Evolutionary conservation across 2,113 vertebrate species (phyloP), one percentile per base, ranked within the genome.

Genomic region (Boleophthalmus pectinirostris): DNA sequence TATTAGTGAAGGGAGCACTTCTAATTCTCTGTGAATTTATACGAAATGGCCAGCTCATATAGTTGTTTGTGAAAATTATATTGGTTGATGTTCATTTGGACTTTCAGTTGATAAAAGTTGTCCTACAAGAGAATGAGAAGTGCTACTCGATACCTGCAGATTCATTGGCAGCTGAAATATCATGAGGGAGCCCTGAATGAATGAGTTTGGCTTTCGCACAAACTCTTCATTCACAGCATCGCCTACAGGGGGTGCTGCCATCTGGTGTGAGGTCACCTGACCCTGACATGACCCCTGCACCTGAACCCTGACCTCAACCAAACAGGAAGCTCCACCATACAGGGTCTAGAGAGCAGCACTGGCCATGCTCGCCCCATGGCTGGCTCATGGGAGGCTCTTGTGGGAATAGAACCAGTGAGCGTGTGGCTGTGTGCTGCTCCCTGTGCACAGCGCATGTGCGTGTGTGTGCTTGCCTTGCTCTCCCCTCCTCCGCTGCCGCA

Each of bases 401-500:
- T 24, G 51, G 20, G 51, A 54, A 54, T 20, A 54, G 51, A 54
- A 54, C 51, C 20, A 20, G 56, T 25, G 23, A 25, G 58, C 5
- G 18, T 23, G 63, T 79, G 64, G 67, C 53, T 10, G 72, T 77
- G 54, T 84, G 72, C 84, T 88, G 72, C 84, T 82, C 85, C 89
- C 78, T 80, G 29, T 70, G 65, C 77, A 20, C 67, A 33, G 64
- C 73, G 56, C 47, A 15, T 69, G 65, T 60, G 43, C 74, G 57
- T 66, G 58, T 60, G 68, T 54, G 74, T 60, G 73, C 58, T 78
- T 80, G 82, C 89, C 89, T 90, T 90, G 89, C 89, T 90, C 81
- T 90, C 89, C 86, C 89, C 89, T 88, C 89, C 89, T 79, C 89
- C 89, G 89, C 89, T 90, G 89, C 89, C 89, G 87, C 89, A 90